Conservation (phyloP, 2,888 invertebrate genomes). For the Drosophila robusta region DNA sequence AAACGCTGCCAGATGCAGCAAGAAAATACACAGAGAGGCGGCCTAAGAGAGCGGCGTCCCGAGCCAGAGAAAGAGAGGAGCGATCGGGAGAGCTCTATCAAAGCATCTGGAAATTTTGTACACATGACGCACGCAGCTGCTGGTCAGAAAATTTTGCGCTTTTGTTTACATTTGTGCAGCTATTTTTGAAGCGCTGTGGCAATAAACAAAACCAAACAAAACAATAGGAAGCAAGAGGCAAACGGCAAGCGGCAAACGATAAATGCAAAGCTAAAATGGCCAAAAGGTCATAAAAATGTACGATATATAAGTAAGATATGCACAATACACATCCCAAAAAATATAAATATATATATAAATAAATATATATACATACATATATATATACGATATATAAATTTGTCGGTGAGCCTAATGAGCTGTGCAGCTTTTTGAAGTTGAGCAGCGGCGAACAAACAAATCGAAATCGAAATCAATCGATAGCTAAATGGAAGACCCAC, state of each 20-base stretch:
- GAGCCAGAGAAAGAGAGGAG: neutral
- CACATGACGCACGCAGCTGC: constrained; percentile 73
- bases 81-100: neutral
- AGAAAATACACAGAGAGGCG: constrained; percentile 20
- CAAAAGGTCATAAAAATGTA: constrained; percentile 51
- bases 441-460: constrained; percentile 1
- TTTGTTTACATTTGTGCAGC: constrained; percentile 78
- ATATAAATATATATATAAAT: constrained; percentile 11
- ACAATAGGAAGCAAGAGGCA: constrained; percentile 39
- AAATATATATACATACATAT: constrained; percentile 8
- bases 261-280: constrained; percentile 29
- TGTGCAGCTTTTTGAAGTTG: constrained; percentile 68
- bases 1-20: constrained; percentile 40
- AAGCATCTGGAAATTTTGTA: constrained; percentile 76
- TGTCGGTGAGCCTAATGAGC: constrained; percentile 61
- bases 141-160: constrained; percentile 67
- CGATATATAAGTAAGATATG: neutral
- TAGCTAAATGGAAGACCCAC: constrained; percentile 75
- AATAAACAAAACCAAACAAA: constrained; percentile 75
- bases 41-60: neutral
- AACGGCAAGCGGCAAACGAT: constrained; percentile 31
- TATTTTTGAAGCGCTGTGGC: constrained; percentile 73
- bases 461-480: constrained; percentile 66
- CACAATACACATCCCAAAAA: neutral
- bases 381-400: neutral